Base-by-base conservation (phyloP, 2,888 invertebrate species). In the Galerucella calmariensis region DNA sequence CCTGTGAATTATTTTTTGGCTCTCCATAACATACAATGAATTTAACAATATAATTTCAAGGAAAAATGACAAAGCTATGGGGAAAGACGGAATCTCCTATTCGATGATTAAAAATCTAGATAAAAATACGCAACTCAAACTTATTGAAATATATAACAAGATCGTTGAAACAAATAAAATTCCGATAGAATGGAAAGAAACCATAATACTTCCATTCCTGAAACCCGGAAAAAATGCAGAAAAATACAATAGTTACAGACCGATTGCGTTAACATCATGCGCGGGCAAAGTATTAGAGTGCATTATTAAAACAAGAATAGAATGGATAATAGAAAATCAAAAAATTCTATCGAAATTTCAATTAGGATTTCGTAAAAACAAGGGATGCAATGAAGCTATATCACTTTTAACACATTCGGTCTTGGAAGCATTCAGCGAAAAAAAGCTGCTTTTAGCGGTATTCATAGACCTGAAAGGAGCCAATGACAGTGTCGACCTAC, bases 11-110 rank as follows among this genome's bases (percentile, higher is more conserved):
- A 16, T 56, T 4, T 27, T 16, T 51, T 14, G 77, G 69, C 8
- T 63, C 69, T 35, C 79, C 79, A 78, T 87, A 62, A 20, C 62
- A n/a, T 62, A 61, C 9, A 27, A 11, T 11, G 62, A 62, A 35
- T 35, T 62, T 12, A 27, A 35, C n/a, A 62, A 11, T 11, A 44
- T 20, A 20, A 62, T 35, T 6, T 62, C 62, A 20, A 20, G 35
- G 27, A 62, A 62, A 62, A 62, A 62, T 35, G 35, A 62, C 62
- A 62, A 62, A 62, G 62, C 62, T 8, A 44, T 62, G 8, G 11
- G 62, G 11, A 62, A 62, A 62, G 62, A 62, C 35, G 44, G 35
- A 12, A 20, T 61, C 14, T 61, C 61, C 24, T 61, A 61, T 20
- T 61, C 20, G 35, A 61, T 61, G 61, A 61, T 61, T 20, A 16